These are phyloP conservation scores for Meandrusa payeni DNA, from an alignment of 2,888 invertebrate species.

Conservation along the genomic window DNA sequence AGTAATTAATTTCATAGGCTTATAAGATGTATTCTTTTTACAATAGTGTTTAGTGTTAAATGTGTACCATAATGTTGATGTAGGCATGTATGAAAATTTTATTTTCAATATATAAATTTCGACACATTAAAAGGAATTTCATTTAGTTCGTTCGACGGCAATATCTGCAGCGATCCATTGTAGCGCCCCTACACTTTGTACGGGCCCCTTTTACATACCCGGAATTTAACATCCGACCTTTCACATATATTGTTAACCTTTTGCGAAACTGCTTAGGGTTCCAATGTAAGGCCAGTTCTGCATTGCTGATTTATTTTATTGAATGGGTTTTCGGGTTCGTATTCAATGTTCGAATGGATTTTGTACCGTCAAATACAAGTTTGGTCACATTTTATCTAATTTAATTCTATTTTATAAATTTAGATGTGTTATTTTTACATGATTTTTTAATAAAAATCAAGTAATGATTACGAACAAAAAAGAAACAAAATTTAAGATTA, in stretches of 20 bases:
- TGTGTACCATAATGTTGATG: constrained; percentile 21
- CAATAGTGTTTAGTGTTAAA: constrained; percentile 11
- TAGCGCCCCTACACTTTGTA: constrained; percentile 34
- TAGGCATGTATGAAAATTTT: constrained; percentile 22
- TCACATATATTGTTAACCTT: constrained; percentile 48
- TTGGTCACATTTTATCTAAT: no score
- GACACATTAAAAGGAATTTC: constrained; percentile 25
- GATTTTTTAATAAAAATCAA: no score
- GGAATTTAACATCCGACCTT: constrained; percentile 51
- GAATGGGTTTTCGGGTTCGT: constrained; percentile 19
- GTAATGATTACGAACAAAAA: no score
- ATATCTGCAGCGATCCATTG: constrained; percentile 24
- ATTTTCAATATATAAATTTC: constrained; percentile 26
- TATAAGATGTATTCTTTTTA: constrained; percentile 20
- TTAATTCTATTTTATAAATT: no score
- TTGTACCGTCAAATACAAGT: constrained; percentile 5
- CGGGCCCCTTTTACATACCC: constrained; percentile 42
- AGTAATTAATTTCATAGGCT: constrained; percentile 18
- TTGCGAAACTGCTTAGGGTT: constrained; percentile 41
- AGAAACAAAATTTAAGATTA: no score
- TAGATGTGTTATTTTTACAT: no score
- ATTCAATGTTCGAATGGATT: constrained; percentile 21
- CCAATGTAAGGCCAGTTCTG: constrained; percentile 30
- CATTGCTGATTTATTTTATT: constrained; percentile 25
- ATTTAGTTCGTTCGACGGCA: constrained; percentile 22